A percentile compares a stretch with the other conserved stretches of the same genome.
Conservation (phyloP, 37 sponge, comb jelly and placozoan genomes). For the Haliclona indistincta region DNA sequence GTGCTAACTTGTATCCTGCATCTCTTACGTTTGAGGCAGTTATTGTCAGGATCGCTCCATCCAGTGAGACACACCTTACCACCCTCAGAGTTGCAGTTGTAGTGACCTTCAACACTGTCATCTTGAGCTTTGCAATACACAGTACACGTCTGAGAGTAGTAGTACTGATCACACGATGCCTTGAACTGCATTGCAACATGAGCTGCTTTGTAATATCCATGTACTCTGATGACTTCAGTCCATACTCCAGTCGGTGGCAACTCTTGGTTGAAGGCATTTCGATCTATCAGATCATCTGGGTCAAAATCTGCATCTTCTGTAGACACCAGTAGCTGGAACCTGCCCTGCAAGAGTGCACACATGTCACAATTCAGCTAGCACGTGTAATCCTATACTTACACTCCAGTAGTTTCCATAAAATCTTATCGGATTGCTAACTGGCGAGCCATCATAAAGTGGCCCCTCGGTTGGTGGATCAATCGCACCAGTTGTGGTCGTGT, state of each 20-base stretch:
- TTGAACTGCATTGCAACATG: neutral
- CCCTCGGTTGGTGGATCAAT: too few relatives aligned
- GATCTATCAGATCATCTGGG: slow-evolving; percentile 37
- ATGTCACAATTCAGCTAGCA: neutral
- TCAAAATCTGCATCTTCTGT: slow-evolving; percentile 17
- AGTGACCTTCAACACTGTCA: slow-evolving; percentile 26
- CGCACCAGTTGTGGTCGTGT: slow-evolving; percentile 10
- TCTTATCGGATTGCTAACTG: slow-evolving; percentile 13
- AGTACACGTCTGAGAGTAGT: slow-evolving; percentile 32
- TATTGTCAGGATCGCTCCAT: slow-evolving; percentile 2
- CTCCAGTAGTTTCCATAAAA: too few relatives aligned
- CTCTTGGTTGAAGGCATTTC: neutral
- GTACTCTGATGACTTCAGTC: neutral
- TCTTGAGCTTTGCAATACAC: slow-evolving; percentile 18
- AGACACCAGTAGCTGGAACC: slow-evolving; percentile 34
- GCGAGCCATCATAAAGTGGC: too few relatives aligned
- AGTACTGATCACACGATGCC: slow-evolving; percentile 37
- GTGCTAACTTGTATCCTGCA: neutral
- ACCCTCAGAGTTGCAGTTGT: slow-evolving; percentile 33
- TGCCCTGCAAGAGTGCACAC: neutral
- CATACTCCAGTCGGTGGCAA: neutral
- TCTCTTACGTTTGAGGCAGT: slow-evolving; percentile 40
- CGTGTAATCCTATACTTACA: neutral
- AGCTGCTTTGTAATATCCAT: slow-evolving; percentile 5
- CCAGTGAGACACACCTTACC: slow-evolving; percentile 29